Base-by-base conservation (phyloP, 1,140 invertebrate species). In the Drosophila auraria region DNA sequence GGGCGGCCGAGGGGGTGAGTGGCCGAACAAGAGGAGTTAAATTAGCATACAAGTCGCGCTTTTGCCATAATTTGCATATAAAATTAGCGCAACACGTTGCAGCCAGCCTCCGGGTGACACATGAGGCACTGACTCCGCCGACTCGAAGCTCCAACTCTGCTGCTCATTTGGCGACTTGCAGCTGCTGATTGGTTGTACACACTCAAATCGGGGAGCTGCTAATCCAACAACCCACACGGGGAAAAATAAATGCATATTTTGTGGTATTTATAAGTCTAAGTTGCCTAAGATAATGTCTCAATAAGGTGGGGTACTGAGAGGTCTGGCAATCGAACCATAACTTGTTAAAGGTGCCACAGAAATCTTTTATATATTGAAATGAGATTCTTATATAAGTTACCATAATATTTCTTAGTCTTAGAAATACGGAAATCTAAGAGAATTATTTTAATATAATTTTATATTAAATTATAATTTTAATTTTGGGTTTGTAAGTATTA, bases 61-160 rank as follows among this genome's bases (percentile, higher is more conserved):
- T 87, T 90, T 90, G 86, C 86, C 86, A 90, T 86, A 82, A 89
- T 89, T 89, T 89, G 86, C 86, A 89, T 89, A 89, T 89, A 89
- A 89, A 89, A 89, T 89, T 89, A 89, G 86, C 86, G 78, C 86
- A 89, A 89, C 86, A 89, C 82, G 83, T 89, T 82, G 76, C 72
- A 74, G 51, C 77, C 65, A 59, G 68, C 40, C 78, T 47, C 27
- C 45, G 58, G n/a, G 68, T 64, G 63, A 54, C 68, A 56, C 69
- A 53, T 70, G 50, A 63, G 49, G 50, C 42, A 47, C 61, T 72
- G 60, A 44, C 59, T 49, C 47, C 54, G 45, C 44, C 45, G 38
- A 64, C 49, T 73, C 57, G 38, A 27, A 17, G 20, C 63, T 44
- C 59, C 17, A 40, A 2, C 56, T 61, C 63, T 36, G 63, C 59